These are phyloP conservation scores for Peromyscus maniculatus DNA, from an alignment of 2,113 vertebrate genomes.

Conservation along the genomic window DNA sequence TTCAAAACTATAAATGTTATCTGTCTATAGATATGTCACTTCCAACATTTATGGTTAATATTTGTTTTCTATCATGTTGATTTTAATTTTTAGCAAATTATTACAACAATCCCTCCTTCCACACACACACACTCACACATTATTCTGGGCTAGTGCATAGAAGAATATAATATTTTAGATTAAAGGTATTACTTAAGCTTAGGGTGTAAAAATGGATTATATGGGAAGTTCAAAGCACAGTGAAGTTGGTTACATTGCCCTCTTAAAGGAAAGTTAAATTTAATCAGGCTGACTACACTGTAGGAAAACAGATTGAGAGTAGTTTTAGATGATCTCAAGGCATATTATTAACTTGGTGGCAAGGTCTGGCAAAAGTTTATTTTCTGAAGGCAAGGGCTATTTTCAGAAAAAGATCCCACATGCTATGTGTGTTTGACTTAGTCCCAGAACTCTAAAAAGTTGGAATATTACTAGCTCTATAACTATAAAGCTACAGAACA, in stretches of 20 bases:
- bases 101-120: not conserved
- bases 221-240: not conserved
- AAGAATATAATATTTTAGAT: not conserved
- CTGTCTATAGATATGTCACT: not conserved
- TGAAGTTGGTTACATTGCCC: not conserved
- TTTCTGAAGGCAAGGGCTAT: not conserved
- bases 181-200: not conserved
- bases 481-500: not conserved
- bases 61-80: not conserved
- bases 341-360: not conserved
- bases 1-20: not conserved
- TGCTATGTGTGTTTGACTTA: not conserved
- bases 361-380: not conserved
- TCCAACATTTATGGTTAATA: not conserved
- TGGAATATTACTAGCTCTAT: not conserved
- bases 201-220: not conserved
- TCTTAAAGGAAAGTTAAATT: not conserved
- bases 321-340: not conserved
- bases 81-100: not conserved
- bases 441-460: not conserved
- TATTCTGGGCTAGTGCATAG: not conserved
- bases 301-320: not conserved
- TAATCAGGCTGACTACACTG: not conserved
- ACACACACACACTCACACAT: not conserved
- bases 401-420: not conserved